Evolutionary conservation across 2,797 vertebrate genomes (phyloP).

Genomic region (Huso huso): DNA sequence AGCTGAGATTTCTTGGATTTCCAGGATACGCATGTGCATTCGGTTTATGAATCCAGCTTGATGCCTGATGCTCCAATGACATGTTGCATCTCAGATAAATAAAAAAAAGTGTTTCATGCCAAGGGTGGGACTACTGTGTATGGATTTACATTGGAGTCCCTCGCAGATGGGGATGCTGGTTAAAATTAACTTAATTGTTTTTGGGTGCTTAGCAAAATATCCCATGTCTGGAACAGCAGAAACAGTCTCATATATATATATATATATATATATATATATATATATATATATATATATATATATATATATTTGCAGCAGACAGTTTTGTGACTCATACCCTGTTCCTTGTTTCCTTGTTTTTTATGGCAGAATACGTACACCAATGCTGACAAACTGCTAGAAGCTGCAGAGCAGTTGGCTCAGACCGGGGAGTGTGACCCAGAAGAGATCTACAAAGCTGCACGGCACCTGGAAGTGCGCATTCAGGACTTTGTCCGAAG

Average conservation of each 20-base stretch:
- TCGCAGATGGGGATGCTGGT: conserved; percentile 17
- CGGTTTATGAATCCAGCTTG: conserved; percentile 4
- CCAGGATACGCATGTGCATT: conserved; percentile 28
- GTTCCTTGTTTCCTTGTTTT: conserved; percentile 26
- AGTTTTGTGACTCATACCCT: too few relatives aligned
- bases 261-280: too few relatives aligned
- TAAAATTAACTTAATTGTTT: conserved; percentile 17
- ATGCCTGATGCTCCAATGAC: conserved; percentile 7
- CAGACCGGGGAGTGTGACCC: conserved; percentile 97
- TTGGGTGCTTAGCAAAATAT: conserved; percentile 3
- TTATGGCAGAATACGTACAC: conserved; percentile 88
- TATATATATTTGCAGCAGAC: too few relatives aligned
- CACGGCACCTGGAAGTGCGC: conserved; percentile 88
- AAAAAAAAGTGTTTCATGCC: conserved; percentile 15
- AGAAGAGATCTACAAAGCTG: conserved; percentile 97
- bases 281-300: too few relatives aligned
- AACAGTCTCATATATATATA: neutral
- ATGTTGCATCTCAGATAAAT: conserved; percentile 2
- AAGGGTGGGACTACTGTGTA: conserved; percentile 18
- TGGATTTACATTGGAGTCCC: conserved; percentile 12
- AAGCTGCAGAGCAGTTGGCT: conserved; percentile 92
- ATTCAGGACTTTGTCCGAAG: conserved; percentile 96
- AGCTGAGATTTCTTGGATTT: conserved; percentile 34
- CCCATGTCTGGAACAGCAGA: neutral
- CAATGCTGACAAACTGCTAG: conserved; percentile 95